phyloP scores from a whole-genome alignment of 2,113 vertebrate species.

The Chunga burmeisteri region DNA sequence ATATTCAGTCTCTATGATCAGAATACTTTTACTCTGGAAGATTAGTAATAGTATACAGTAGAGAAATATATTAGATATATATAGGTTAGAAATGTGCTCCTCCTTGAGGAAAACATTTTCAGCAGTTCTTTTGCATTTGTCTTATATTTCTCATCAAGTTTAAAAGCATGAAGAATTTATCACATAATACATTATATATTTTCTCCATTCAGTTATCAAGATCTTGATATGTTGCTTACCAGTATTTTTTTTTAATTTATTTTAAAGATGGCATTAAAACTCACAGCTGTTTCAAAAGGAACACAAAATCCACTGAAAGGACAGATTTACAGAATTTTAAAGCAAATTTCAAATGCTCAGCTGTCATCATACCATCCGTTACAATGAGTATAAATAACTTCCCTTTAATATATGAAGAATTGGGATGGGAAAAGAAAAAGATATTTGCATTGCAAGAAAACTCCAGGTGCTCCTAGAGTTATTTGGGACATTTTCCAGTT shows the following conservation, averaged over 20 bases:
- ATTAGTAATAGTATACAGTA: not conserved
- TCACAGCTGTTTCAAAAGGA: conserved; percentile 67
- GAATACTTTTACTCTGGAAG: not conserved
- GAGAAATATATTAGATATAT: not conserved
- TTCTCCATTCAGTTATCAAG: conserved; percentile 50
- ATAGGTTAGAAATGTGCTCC: conserved; percentile 13
- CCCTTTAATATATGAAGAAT: conserved; percentile 64
- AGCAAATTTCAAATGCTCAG: conserved; percentile 67
- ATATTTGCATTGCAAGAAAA: conserved; percentile 67
- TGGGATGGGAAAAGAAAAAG: conserved; percentile 34
- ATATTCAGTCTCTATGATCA: not conserved
- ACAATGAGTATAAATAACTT: conserved; percentile 71
- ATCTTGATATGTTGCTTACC: conserved; percentile 21
- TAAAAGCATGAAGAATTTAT: conserved; percentile 33
- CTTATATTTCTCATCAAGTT: conserved; percentile 37
- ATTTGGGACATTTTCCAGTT: conserved; percentile 73
- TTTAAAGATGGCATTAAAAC: conserved; percentile 66
- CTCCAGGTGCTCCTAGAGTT: conserved; percentile 72
- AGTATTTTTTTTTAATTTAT: conserved; percentile 12
- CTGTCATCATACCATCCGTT: conserved; percentile 68
- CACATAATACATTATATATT: conserved; percentile 28
- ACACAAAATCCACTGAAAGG: conserved; percentile 63
- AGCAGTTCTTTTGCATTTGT: conserved; percentile 11
- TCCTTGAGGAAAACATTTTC: not conserved
- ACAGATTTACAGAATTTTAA: conserved; percentile 72